Evolutionary conservation across 2,797 vertebrate species (phyloP), one percentile per base, ranked within the genome.

Genomic region (Spinibarbus caldwelli): DNA sequence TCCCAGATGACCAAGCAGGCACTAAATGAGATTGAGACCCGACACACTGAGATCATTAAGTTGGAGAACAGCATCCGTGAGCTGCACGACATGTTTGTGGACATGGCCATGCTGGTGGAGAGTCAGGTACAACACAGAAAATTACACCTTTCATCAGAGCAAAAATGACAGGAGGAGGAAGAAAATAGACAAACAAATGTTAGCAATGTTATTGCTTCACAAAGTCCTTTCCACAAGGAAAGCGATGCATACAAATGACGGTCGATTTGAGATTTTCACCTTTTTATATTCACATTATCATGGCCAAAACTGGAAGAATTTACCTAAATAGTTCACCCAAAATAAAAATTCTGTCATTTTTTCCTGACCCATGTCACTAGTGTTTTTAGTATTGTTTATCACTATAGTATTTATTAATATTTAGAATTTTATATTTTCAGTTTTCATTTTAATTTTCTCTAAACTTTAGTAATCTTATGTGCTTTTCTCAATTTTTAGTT

Each of bases 41-140:
- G 97, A 86, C 97, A 98, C 94, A 98, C 96, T 1, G 97, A 98
- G 95, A 98, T 98, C 94, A 98, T 98, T 92, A 98, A 98, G 90
- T 94, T 98, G 95, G 97, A 98, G 90, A 98, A 96, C 93, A 98
- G 97, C 93, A 98, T 98, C 92, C 96, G 97, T 0, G 97, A 98
- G 93, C 96, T 98, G 86, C 97, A 98, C 0, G 97, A 98, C 94
- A 98, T 98, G 97, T 98, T 98, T 8, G 96, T 98, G 75, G 97
- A 98, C 94, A 98, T 98, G 97, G 97, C 97, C 87, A 98, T 98
- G 97, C 94, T 98, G 68, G 97, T 98, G 70, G 97, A 98, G 91
- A 98, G 97, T 90, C 97, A 98, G 97, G 97, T 84, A 57, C 21
- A 9, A 57, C 15, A 38, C 19, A 38, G 43, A 80, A 31, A 34